Conservation (phyloP, 1,140 invertebrate species). For the Drosophila azteca region DNA sequence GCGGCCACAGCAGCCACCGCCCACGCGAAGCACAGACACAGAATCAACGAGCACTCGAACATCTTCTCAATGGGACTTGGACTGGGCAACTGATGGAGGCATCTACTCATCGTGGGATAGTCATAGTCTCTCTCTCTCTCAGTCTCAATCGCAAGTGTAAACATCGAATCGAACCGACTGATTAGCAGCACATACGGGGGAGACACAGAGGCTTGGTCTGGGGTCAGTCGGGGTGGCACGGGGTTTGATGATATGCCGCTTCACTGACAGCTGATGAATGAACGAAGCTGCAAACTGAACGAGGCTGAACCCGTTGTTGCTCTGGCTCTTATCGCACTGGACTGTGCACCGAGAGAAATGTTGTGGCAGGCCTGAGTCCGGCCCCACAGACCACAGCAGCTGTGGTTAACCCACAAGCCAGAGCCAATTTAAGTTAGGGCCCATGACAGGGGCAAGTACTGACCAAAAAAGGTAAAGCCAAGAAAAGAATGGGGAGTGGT, state of each 20-base stretch:
- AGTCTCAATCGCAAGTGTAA: constrained; percentile 37
- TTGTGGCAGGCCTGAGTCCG: constrained; percentile 18
- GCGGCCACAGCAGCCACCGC: constrained; percentile 8
- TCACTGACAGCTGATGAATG: constrained; percentile 31
- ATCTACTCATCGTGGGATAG: constrained; percentile 16
- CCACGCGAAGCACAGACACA: background rate
- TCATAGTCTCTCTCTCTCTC: background rate
- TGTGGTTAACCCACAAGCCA: constrained; percentile 40
- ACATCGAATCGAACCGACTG: constrained; percentile 17
- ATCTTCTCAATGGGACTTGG: constrained; percentile 40
- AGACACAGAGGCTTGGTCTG: constrained; percentile 24
- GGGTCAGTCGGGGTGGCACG: constrained; percentile 50
- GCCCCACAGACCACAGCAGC: constrained; percentile 20
- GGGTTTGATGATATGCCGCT: constrained; percentile 19
- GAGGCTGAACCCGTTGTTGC: background rate
- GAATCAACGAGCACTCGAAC: constrained; percentile 30
- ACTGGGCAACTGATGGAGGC: constrained; percentile 27
- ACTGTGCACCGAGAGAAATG: constrained; percentile 38
- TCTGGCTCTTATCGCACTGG: constrained; percentile 3
- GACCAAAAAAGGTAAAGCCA: background rate
- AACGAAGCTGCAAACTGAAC: background rate
- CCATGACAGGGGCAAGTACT: constrained; percentile 9
- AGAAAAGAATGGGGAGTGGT: too few relatives aligned
- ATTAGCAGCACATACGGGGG: constrained; percentile 25
- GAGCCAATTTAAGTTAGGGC: constrained; percentile 43